Evolutionary conservation across 2,888 invertebrate genomes (phyloP), one percentile per base, ranked within the genome.

Genomic region (Mythimna pallens): DNA sequence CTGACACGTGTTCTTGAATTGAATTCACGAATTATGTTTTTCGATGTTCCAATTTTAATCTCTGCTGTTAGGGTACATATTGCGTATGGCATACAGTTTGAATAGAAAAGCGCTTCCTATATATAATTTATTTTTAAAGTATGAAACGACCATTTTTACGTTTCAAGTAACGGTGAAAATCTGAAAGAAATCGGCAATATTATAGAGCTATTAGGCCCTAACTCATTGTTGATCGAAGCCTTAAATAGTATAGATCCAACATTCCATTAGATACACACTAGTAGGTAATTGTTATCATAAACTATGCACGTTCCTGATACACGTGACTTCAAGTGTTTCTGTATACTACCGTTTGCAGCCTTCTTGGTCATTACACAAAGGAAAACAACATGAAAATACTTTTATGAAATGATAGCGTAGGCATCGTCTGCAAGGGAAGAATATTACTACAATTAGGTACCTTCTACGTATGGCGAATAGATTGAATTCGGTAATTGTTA

Each of bases 281-380:
- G 34, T 69, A 36, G n/a, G 61, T 58, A 64, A 34, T 59, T 55
- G 71, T 67, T 82, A 84, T 82, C 76, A 69, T 65, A 47, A 54
- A 66, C 30, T 20, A 30, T 52, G 34, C 70, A 76, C 69, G 64
- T 79, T 76, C 63, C 55, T 40, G 36, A 63, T 68, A 69, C 69
- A 82, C 76, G 70, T 79, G 74, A 54, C 34, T 30, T 82, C 57
- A 70, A 80, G 82, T 82, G 34, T 78, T 81, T 65, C 77, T 82
- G 66, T 55, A 54, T 54, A 59, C 54, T 65, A 66, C 59, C 47
- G 55, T 36, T 55, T 63, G 30, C 54, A 58, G 30, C 10, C 52
- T 62, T 17, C 7, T 62, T 43, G 40, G 47, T 63, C 10, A 61
- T 65, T 52, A 55, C 10, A 69, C 9, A 20, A 70, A 63, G 57